These are phyloP conservation scores for Danaus chrysippus DNA, from an alignment of 2,888 invertebrate species.

Conservation along the genomic window DNA sequence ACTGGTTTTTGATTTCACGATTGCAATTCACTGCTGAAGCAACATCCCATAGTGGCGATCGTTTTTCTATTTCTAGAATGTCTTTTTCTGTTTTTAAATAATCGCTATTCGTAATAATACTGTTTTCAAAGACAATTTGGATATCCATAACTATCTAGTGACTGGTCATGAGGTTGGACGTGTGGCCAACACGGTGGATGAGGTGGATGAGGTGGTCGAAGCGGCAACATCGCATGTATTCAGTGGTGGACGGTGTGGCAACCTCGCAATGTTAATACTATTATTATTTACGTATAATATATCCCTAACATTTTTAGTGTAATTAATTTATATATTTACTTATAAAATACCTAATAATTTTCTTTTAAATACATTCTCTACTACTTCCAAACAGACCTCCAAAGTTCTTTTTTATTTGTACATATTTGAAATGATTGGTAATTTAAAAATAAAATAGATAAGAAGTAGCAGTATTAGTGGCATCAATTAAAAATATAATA, in stretches of 20 bases:
- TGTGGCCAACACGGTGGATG: conserved; percentile 20
- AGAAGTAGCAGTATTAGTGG: background rate
- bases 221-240: background rate
- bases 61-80: conserved; percentile 20
- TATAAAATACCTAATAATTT: no score
- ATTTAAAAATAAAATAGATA: background rate
- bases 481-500: background rate
- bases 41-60: conserved; percentile 18
- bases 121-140: background rate
- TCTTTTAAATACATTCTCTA: no score
- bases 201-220: conserved; percentile 14
- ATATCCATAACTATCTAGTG: conserved; percentile 7
- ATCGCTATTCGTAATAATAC: conserved; percentile 10
- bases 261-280: conserved; percentile 24
- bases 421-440: no score
- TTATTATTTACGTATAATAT: no score
- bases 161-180: conserved; percentile 14
- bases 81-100: conserved; percentile 23
- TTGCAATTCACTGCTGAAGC: conserved; percentile 16
- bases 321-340: no score
- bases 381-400: no score
- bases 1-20: conserved; percentile 21
- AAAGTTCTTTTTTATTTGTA: no score
- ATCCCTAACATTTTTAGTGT: no score
- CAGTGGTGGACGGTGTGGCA: conserved; percentile 17